Conservation (phyloP, 2,888 invertebrate species). For the Scaptomyza cyrtandrae region DNA sequence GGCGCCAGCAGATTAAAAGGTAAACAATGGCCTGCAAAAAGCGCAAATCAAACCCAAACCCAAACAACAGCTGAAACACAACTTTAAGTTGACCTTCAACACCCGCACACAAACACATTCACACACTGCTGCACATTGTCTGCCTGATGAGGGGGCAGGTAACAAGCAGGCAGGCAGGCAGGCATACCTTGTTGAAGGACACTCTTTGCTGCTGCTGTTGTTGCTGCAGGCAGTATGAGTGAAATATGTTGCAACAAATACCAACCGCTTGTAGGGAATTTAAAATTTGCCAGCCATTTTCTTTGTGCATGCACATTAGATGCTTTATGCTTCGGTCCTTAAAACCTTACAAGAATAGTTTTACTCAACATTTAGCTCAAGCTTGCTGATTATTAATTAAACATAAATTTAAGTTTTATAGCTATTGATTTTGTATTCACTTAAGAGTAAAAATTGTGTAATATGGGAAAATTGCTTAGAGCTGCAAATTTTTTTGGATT, state of each 20-base stretch:
- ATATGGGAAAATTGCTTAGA: too few relatives aligned
- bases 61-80: slow-evolving; percentile 33
- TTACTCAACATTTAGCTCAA: background rate
- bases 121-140: slow-evolving; percentile 52
- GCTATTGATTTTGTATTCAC: background rate
- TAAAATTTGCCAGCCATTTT: slow-evolving; percentile 38
- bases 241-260: slow-evolving; percentile 31
- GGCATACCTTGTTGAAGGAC: slow-evolving; percentile 26
- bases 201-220: slow-evolving; percentile 25
- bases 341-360: background rate
- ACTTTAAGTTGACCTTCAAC: slow-evolving; percentile 73
- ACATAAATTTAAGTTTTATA: background rate
- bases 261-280: slow-evolving; percentile 50
- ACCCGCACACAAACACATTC: slow-evolving; percentile 21
- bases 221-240: slow-evolving; percentile 46
- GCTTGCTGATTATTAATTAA: background rate
- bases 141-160: slow-evolving; percentile 36
- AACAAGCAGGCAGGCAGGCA: slow-evolving; percentile 6
- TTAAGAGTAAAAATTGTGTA: background rate
- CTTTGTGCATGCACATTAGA: slow-evolving; percentile 13
- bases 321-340: slow-evolving; percentile 3
- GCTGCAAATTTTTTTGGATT: too few relatives aligned
- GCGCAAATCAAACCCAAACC: slow-evolving; percentile 65
- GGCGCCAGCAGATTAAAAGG: slow-evolving; percentile 46
- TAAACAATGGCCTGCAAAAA: slow-evolving; percentile 44